Percentiles rank a stretch among this genome's conserved stretches.
Evolutionary conservation across 2,888 invertebrate species (phyloP).

Genomic region (Xanthia togata): DNA sequence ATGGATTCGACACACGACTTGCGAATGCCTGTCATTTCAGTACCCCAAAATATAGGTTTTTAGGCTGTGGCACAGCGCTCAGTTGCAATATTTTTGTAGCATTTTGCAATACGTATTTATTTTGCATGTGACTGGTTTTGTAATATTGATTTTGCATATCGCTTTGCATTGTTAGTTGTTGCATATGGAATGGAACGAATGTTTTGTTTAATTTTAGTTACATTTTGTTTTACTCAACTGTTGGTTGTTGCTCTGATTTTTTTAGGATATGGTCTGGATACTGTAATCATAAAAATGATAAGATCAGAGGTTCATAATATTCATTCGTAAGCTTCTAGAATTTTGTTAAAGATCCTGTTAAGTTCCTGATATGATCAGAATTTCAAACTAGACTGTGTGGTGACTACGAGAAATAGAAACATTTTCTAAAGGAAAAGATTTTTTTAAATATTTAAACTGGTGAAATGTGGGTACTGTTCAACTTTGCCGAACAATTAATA

Average conservation of each 20-base stretch:
- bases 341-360: too few relatives aligned
- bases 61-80: slow-evolving; percentile 15
- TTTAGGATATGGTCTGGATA: not conserved
- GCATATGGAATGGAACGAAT: slow-evolving; percentile 65
- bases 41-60: slow-evolving; percentile 52
- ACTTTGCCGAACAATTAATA: too few relatives aligned
- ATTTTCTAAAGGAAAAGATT: not conserved
- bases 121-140: slow-evolving; percentile 55
- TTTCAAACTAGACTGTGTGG: not conserved
- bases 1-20: slow-evolving; percentile 44
- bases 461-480: not conserved
- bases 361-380: too few relatives aligned
- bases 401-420: not conserved
- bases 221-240: slow-evolving; percentile 22
- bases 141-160: slow-evolving; percentile 62
- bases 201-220: slow-evolving; percentile 51
- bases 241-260: slow-evolving; percentile 2
- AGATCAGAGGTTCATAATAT: not conserved
- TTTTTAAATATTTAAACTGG: too few relatives aligned
- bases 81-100: slow-evolving; percentile 50
- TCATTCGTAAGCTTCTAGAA: not conserved
- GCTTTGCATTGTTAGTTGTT: slow-evolving; percentile 50
- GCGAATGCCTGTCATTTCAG: slow-evolving; percentile 38
- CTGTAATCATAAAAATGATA: not conserved
- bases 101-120: slow-evolving; percentile 61